These are phyloP conservation scores for Cataglyphis rosenhaueri DNA, from an alignment of 2,888 invertebrate genomes.

Conservation along the genomic window DNA sequence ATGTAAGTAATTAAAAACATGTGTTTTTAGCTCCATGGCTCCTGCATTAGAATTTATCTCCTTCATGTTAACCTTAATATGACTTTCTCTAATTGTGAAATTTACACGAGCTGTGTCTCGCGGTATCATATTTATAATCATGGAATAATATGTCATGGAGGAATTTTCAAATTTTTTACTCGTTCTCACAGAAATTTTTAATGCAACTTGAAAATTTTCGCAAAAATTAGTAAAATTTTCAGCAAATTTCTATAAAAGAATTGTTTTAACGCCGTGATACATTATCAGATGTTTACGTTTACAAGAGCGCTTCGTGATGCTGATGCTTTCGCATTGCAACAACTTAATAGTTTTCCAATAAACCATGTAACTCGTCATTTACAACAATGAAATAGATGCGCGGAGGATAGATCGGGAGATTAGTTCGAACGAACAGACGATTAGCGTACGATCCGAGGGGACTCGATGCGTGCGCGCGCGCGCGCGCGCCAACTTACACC, in stretches of 20 bases:
- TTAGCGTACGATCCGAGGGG: slow-evolving; percentile 34
- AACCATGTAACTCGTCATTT: slow-evolving; percentile 1
- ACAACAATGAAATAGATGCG: background rate
- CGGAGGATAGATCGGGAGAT: slow-evolving; percentile 11
- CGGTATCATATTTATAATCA: background rate
- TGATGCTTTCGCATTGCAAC: background rate
- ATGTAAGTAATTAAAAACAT: background rate
- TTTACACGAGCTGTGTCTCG: background rate
- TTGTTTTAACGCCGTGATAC: background rate
- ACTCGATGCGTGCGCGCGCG: background rate
- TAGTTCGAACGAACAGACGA: slow-evolving; percentile 44
- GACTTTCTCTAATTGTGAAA: background rate
- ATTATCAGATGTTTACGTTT: background rate
- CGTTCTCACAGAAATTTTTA: background rate
- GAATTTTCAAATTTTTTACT: background rate
- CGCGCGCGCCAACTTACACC: slow-evolving; percentile 30
- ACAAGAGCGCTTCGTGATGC: background rate
- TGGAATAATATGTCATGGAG: background rate
- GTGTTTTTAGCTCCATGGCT: background rate
- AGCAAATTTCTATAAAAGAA: background rate
- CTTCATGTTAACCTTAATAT: background rate
- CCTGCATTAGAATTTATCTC: background rate
- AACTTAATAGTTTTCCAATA: background rate
- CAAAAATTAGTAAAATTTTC: background rate
- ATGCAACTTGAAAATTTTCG: background rate